Conservation (phyloP, 2,888 invertebrate genomes). For the Ochropleura plecta region DNA sequence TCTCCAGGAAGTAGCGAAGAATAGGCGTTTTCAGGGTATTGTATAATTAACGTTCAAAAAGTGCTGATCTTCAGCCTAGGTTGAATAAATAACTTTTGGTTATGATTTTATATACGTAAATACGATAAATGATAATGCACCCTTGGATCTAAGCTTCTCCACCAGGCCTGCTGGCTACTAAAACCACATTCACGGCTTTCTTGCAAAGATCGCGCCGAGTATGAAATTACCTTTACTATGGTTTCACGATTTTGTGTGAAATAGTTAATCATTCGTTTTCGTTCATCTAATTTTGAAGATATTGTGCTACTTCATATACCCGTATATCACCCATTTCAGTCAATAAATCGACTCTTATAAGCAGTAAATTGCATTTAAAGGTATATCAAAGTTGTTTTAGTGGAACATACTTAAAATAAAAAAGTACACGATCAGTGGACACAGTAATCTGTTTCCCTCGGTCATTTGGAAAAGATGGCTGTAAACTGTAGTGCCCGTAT, state of each 20-base stretch:
- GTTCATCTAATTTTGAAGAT: not conserved
- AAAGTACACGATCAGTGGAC: slow-evolving; percentile 28
- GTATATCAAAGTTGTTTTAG: slow-evolving; percentile 44
- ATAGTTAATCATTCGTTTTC: not conserved
- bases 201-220: not conserved
- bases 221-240: not conserved
- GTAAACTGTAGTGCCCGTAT: not conserved
- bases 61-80: too few species aligned
- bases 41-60: too few species aligned
- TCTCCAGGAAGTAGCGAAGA: too few species aligned
- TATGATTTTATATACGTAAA: not conserved
- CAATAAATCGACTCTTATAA: slow-evolving; percentile 18
- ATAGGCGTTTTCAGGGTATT: too few species aligned
- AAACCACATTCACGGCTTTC: not conserved
- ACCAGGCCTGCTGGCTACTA: not conserved
- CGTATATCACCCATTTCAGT: not conserved
- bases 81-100: too few species aligned
- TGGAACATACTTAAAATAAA: slow-evolving; percentile 36
- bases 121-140: not conserved
- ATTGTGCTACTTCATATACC: not conserved
- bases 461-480: slow-evolving; percentile 18
- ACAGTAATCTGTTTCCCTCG: slow-evolving; percentile 28
- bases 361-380: slow-evolving; percentile 41
- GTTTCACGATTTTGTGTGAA: too few species aligned
- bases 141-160: too few species aligned